phyloP scores from a whole-genome alignment of 2,888 invertebrate species.

The Idaea aversata region DNA sequence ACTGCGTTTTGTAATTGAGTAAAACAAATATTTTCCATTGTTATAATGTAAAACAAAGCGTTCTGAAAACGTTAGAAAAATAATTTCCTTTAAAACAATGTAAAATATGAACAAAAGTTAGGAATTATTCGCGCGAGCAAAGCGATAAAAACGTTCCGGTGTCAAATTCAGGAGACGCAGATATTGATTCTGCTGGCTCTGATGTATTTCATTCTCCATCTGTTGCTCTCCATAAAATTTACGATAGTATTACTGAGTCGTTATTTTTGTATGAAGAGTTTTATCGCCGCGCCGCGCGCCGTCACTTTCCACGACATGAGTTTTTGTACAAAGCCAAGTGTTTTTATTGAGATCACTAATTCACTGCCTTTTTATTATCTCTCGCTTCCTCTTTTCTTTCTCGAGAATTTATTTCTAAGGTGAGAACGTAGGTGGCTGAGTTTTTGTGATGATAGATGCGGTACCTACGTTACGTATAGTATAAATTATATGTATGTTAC shows the following conservation, averaged over 20 bases:
- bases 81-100: slow-evolving; percentile 14
- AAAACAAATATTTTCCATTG: background rate
- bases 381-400: slow-evolving; percentile 23
- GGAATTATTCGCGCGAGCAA: slow-evolving; percentile 42
- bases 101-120: slow-evolving; percentile 35
- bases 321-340: slow-evolving; percentile 48
- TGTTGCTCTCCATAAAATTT: slow-evolving; percentile 79
- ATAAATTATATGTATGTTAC: slow-evolving; percentile 29
- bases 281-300: slow-evolving; percentile 53
- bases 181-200: slow-evolving; percentile 72
- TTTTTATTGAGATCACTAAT: slow-evolving; percentile 52
- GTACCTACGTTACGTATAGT: slow-evolving; percentile 9
- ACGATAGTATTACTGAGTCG: slow-evolving; percentile 74
- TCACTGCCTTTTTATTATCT: slow-evolving; percentile 34
- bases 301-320: slow-evolving; percentile 56
- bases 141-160: slow-evolving; percentile 59
- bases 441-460: slow-evolving; percentile 18
- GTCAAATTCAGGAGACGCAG: slow-evolving; percentile 60
- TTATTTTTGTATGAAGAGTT: slow-evolving; percentile 76
- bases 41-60: background rate
- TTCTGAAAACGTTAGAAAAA: background rate
- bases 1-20: background rate
- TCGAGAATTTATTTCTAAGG: slow-evolving; percentile 9
- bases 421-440: slow-evolving; percentile 7
- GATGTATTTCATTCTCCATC: slow-evolving; percentile 76